These are phyloP conservation scores for Melipona bicolor DNA, from an alignment of 2,888 invertebrate genomes.

Conservation along the genomic window DNA sequence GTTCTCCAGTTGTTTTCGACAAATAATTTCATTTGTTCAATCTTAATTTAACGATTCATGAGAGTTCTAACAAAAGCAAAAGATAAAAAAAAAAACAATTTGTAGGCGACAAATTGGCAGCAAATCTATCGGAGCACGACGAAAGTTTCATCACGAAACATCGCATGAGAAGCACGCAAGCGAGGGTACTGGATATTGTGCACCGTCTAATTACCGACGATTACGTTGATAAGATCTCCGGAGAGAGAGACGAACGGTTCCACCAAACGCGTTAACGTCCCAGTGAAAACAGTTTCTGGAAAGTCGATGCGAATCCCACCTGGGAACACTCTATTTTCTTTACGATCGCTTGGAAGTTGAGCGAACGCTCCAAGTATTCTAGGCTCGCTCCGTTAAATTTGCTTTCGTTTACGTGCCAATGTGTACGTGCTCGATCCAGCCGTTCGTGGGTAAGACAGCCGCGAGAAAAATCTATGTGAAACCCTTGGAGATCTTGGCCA, in stretches of 20 bases:
- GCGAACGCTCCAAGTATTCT: neutral
- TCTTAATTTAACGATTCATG: neutral
- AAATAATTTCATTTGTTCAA: neutral
- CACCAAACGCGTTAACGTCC: conserved; percentile 18
- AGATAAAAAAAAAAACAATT: neutral
- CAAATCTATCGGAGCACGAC: conserved; percentile 6
- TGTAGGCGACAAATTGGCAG: conserved; percentile 14
- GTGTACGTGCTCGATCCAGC: neutral
- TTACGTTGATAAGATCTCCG: conserved; percentile 40
- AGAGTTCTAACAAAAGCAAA: no score
- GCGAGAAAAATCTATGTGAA: conserved; percentile 11
- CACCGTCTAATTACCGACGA: conserved; percentile 50
- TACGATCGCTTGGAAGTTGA: neutral
- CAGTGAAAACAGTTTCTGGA: conserved; percentile 20
- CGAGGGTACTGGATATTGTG: conserved; percentile 43
- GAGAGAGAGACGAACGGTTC: conserved; percentile 9
- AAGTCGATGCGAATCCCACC: conserved; percentile 30
- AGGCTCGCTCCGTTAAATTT: neutral
- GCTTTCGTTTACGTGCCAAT: neutral
- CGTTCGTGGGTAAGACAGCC: neutral
- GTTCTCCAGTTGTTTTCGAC: neutral
- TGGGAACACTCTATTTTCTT: neutral
- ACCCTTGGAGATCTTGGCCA: neutral
- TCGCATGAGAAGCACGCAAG: conserved; percentile 22
- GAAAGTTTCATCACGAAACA: conserved; percentile 33